Conservation (phyloP, 2,113 vertebrate genomes). For the Pterocles gutturalis region DNA sequence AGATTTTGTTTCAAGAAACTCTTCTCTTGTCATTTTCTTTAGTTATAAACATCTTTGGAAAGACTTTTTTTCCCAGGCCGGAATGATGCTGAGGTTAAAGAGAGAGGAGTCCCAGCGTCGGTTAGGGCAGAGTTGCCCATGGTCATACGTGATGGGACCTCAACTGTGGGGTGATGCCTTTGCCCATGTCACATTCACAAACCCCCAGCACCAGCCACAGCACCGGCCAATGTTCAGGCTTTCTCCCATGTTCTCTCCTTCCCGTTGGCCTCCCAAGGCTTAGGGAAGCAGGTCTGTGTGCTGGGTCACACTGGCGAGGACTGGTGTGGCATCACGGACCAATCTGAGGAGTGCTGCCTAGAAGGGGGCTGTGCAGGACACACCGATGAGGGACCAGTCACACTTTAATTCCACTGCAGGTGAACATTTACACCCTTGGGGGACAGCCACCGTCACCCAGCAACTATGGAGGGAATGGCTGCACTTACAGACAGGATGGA, state of each 20-base stretch:
- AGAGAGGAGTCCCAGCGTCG: accelerated
- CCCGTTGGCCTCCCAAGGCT: not conserved
- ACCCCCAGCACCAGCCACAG: not conserved
- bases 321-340: not conserved
- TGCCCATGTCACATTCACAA: not conserved
- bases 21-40: not conserved
- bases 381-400: accelerated
- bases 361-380: not conserved
- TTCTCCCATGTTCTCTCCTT: not conserved
- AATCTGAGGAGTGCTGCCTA: not conserved
- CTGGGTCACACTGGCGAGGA: not conserved
- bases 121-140: not conserved
- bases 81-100: not conserved
- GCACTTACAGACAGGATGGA: not conserved
- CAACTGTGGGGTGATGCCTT: not conserved
- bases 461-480: not conserved
- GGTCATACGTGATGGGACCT: not conserved
- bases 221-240: accelerated
- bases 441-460: not conserved
- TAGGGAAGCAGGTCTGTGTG: not conserved
- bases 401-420: not conserved
- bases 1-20: not conserved
- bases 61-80: not conserved
- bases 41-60: not conserved
- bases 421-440: not conserved